Evolutionary conservation across 2,797 vertebrate genomes (phyloP).

Genomic region (Myiotriccus ornatus): DNA sequence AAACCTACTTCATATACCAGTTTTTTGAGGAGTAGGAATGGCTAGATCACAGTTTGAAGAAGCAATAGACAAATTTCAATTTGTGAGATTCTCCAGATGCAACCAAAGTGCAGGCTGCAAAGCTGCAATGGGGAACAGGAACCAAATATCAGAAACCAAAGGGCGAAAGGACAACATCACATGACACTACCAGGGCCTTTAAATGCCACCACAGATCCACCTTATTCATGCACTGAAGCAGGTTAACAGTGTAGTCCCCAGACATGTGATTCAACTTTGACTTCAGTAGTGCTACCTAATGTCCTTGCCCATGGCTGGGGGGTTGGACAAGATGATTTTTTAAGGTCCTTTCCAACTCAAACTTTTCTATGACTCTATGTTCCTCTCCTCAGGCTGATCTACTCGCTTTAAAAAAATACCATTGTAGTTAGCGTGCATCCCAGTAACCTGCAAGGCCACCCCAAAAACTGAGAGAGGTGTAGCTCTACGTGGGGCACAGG

Average conservation of each 20-base stretch:
- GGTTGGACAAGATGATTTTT: background rate
- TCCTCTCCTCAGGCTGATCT: background rate
- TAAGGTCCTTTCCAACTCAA: background rate
- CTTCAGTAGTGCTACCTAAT: background rate
- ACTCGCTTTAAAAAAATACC: background rate
- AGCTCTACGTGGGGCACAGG: background rate
- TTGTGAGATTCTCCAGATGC: background rate
- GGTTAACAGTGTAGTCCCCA: background rate
- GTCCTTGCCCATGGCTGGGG: background rate
- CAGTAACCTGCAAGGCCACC: background rate
- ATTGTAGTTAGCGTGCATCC: background rate
- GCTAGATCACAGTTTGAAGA: background rate
- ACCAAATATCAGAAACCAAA: background rate
- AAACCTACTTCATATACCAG: rapidly evolving
- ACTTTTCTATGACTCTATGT: background rate
- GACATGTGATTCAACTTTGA: background rate
- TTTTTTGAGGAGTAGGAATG: background rate
- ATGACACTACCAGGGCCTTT: background rate
- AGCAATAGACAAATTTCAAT: background rate
- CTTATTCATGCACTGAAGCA: background rate
- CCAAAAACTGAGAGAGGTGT: background rate
- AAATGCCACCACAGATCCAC: background rate
- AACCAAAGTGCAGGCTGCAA: background rate
- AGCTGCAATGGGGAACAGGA: background rate
- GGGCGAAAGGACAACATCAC: background rate